phyloP scores from a whole-genome alignment of 2,888 invertebrate species.

The Apotomis betuletana region DNA sequence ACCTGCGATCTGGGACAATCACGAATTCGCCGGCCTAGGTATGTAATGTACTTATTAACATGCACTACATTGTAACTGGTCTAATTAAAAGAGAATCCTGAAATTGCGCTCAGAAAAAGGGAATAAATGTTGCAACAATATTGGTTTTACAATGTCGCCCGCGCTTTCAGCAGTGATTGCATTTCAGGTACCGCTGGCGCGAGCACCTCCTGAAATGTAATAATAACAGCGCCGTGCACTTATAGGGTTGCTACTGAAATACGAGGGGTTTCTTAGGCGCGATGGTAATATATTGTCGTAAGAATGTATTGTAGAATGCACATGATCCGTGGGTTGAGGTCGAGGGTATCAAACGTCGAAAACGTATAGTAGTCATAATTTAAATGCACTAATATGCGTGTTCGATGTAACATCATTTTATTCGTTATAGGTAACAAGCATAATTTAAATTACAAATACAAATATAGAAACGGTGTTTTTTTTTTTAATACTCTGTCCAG shows the following conservation, averaged over 20 bases:
- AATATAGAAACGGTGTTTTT: too few relatives aligned
- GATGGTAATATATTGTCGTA: not conserved
- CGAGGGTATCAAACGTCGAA: too few relatives aligned
- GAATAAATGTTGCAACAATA: slow-evolving; percentile 17
- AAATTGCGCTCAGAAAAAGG: not conserved
- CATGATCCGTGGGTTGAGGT: too few relatives aligned
- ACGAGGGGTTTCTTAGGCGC: not conserved
- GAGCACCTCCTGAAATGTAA: slow-evolving; percentile 18
- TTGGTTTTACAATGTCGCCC: slow-evolving; percentile 1
- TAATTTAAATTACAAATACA: too few relatives aligned
- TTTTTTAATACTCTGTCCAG: too few relatives aligned
- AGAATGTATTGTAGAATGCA: not conserved
- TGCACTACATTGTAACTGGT: not conserved
- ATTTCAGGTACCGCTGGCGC: slow-evolving; percentile 10
- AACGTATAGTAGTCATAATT: too few relatives aligned
- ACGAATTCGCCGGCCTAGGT: too few relatives aligned
- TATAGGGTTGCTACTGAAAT: slow-evolving; percentile 15
- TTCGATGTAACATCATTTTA: too few relatives aligned
- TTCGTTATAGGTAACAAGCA: too few relatives aligned
- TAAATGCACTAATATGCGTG: too few relatives aligned
- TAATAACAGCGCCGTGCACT: slow-evolving; percentile 25
- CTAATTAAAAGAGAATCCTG: not conserved
- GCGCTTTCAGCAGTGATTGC: slow-evolving; percentile 37
- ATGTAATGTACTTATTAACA: not conserved
- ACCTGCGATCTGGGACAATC: too few relatives aligned